Evolutionary conservation across 2,113 vertebrate species (phyloP).

Genomic region (Pyxicephalus adspersus): DNA sequence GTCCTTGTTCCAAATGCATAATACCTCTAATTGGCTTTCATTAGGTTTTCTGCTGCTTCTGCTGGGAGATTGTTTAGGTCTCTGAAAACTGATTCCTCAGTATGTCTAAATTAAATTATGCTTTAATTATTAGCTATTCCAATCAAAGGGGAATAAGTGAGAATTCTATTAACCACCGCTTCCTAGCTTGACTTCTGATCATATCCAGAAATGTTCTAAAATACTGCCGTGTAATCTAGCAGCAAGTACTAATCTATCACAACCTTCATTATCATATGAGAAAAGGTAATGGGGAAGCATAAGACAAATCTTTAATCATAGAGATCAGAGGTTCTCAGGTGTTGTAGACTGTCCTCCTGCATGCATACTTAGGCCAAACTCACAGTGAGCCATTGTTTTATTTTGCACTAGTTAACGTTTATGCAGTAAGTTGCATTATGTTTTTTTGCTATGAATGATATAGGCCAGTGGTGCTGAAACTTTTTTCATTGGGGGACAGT

Average conservation of each 20-base stretch:
- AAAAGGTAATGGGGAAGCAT: not conserved
- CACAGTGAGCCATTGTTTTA: no score
- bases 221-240: not conserved
- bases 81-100: conserved; percentile 12
- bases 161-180: conserved; percentile 4
- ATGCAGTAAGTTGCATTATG: no score
- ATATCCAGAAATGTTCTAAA: conserved; percentile 20
- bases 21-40: conserved; percentile 34
- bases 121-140: conserved; percentile 34
- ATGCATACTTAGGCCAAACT: no score
- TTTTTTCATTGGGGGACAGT: no score
- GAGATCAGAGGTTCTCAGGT: no score
- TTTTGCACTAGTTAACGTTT: no score
- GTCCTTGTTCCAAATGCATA: conserved; percentile 27
- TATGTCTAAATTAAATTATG: conserved; percentile 54
- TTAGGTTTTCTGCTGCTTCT: conserved; percentile 28
- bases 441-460: no score
- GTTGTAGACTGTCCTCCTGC: no score
- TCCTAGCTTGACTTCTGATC: not conserved
- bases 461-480: no score
- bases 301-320: no score
- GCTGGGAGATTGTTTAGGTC: conserved; percentile 39
- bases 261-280: not conserved
- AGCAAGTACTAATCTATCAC: not conserved
- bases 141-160: conserved; percentile 16